A percentile compares a stretch with the other conserved stretches of the same genome.
These are phyloP conservation scores for Aethes cnicana DNA, from an alignment of 2,888 invertebrate genomes.

Conservation along the genomic window DNA sequence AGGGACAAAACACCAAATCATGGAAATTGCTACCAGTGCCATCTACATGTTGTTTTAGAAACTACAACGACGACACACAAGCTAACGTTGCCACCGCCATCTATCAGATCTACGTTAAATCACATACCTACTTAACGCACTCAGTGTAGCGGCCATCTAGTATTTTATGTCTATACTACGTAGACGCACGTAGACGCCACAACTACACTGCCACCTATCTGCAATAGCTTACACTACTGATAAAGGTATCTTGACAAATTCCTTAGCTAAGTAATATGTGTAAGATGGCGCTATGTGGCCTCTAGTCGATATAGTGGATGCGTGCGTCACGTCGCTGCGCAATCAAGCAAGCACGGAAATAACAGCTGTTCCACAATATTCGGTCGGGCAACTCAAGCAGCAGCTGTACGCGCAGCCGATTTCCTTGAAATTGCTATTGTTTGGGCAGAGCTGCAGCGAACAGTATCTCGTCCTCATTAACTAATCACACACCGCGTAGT, in stretches of 20 bases:
- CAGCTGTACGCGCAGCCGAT: conserved; percentile 72
- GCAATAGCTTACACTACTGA: neutral
- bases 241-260: neutral
- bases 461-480: conserved; percentile 68
- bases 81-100: neutral
- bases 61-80: neutral
- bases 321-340: conserved; percentile 75
- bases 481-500: conserved; percentile 60
- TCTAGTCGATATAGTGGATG: conserved; percentile 63
- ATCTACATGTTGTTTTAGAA: neutral
- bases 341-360: conserved; percentile 74
- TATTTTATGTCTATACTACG: neutral
- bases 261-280: neutral
- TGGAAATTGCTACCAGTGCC: neutral
- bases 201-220: neutral
- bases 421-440: conserved; percentile 76
- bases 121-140: too few relatives aligned
- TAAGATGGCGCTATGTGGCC: conserved; percentile 46
- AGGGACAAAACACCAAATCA: neutral
- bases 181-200: neutral
- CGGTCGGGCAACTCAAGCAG: conserved; percentile 76
- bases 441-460: conserved; percentile 50
- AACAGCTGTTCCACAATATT: conserved; percentile 82
- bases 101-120: neutral
- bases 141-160: neutral